phyloP scores from a whole-genome alignment of 2,888 invertebrate genomes.

The Ligdia adustata region DNA sequence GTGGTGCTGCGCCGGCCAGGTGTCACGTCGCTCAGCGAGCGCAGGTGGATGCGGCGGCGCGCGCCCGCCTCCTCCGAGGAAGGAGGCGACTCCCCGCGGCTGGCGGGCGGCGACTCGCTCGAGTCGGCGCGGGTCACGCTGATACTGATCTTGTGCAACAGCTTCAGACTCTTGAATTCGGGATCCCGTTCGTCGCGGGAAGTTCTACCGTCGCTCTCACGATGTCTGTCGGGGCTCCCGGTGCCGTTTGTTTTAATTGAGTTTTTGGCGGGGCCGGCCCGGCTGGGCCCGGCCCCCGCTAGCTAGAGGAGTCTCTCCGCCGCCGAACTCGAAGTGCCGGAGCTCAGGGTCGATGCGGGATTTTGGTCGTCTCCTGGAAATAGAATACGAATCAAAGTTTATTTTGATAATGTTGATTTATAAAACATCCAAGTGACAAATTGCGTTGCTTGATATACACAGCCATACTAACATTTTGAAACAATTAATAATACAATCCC shows the following conservation, averaged over 20 bases:
- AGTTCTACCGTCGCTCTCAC: constrained; percentile 46
- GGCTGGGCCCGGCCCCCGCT: constrained; percentile 86
- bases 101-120: constrained; percentile 65
- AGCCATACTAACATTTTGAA: no score
- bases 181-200: constrained; percentile 47
- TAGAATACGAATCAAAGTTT: not conserved
- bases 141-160: constrained; percentile 69
- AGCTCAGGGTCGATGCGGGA: constrained; percentile 84
- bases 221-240: constrained; percentile 52
- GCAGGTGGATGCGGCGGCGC: constrained; percentile 73
- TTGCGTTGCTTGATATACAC: no score
- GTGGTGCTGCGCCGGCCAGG: constrained; percentile 64
- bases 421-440: no score
- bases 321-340: constrained; percentile 87
- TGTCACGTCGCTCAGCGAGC: constrained; percentile 77
- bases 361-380: constrained; percentile 79
- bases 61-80: constrained; percentile 60
- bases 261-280: constrained; percentile 81
- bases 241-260: constrained; percentile 50
- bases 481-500: no score
- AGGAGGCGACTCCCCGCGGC: constrained; percentile 57
- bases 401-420: no score
- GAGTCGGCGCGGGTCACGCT: constrained; percentile 76
- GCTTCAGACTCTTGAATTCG: constrained; percentile 41
- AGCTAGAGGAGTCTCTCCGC: constrained; percentile 91